Base-by-base conservation (phyloP, 1,140 invertebrate genomes). In the Asbolus verrucosus region DNA sequence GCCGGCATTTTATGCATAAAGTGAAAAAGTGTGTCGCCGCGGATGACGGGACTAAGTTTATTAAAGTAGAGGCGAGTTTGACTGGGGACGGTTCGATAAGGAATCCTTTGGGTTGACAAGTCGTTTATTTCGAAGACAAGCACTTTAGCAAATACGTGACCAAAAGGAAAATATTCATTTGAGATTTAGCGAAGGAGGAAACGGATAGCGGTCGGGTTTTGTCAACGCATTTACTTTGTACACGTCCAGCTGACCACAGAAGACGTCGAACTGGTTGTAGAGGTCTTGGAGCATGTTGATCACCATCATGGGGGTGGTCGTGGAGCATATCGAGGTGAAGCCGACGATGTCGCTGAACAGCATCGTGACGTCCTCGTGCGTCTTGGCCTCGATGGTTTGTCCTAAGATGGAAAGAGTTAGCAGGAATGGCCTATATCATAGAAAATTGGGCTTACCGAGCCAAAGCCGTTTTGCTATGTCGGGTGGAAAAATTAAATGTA, bases 261-360 rank as follows among this genome's bases (percentile, higher is more conserved):
- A 95, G 14, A 90, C 86, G 80, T 98, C 95, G 77, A 97, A 98
- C 76, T 94, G 90, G 73, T 93, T 95, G 83, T 98, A 98, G 13
- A 98, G 85, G 71, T 91, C 90, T 78, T 96, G 93, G 16, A 98
- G 85, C 94, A 98, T 96, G 76, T 91, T 93, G 75, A 97, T 95
- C 13, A 97, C 94, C 93, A 96, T 95, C 87, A 95, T 92, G 0
- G 94, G 94, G 0, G 94, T 95, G 5, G 94, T 91, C 0, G 92
- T 93, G 0, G 92, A 92, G 76, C 94, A 96, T 75, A 95, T 98
- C 15, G 93, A 94, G 0, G 95, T 97, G 81, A 98, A 97, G n/a
- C 95, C 95, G 1, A 97, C 95, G 41, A 98, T 96, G 76, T 97
- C 95, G 77, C 94, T 96, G 83, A 97, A 97, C 18, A 97, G 83